Conservation (phyloP, 2,888 invertebrate genomes). For the Eristalis arbustorum region DNA sequence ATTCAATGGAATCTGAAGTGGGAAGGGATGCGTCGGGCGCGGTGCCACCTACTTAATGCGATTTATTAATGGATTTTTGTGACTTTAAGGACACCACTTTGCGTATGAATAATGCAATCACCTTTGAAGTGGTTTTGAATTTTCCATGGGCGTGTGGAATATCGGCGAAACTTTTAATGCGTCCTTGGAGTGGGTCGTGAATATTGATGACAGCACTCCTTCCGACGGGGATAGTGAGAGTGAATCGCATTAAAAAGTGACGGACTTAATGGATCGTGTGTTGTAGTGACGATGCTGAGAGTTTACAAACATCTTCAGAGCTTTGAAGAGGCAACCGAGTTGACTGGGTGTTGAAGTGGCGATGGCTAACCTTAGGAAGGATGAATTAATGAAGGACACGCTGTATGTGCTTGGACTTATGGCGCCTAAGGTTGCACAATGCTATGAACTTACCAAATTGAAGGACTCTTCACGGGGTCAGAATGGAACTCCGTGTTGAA, state of each 20-base stretch:
- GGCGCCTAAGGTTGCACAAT: too few species aligned
- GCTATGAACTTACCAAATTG: too few species aligned
- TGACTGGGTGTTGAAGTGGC: neutral
- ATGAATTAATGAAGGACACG: too few species aligned
- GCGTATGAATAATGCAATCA: conserved; percentile 59
- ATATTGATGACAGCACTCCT: conserved; percentile 43
- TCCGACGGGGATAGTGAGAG: neutral
- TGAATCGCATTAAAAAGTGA: conserved; percentile 25
- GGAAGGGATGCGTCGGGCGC: conserved; percentile 38
- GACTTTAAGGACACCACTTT: conserved; percentile 66
- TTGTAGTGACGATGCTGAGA: neutral
- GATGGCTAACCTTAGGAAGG: too few species aligned
- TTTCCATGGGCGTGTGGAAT: conserved; percentile 34
- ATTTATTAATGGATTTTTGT: conserved; percentile 70
- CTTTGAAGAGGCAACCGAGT: neutral
- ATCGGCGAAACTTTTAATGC: conserved; percentile 16
- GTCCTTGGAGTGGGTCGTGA: conserved; percentile 50
- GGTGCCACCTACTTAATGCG: conserved; percentile 56
- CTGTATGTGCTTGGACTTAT: too few species aligned
- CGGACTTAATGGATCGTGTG: conserved; percentile 32
- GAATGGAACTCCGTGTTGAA: too few species aligned
- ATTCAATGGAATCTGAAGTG: conserved; percentile 17
- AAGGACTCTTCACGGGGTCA: too few species aligned
- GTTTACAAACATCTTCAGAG: neutral
- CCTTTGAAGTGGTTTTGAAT: conserved; percentile 69